Evolutionary conservation across 2,888 invertebrate genomes (phyloP), one percentile per base, ranked within the genome.

Genomic region (Netelia melanura): DNA sequence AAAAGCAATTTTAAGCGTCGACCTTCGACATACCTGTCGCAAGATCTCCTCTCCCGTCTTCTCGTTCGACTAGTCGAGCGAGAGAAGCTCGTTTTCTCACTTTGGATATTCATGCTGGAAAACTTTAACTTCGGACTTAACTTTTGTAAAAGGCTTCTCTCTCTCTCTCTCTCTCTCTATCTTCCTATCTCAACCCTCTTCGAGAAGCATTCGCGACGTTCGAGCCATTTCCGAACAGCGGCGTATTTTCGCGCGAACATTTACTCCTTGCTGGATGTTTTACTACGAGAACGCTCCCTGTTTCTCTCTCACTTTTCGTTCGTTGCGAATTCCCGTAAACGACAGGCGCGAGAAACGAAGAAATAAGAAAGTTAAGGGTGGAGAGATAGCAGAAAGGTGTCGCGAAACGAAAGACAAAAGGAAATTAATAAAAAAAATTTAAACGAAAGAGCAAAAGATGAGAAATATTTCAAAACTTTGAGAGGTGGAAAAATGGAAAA

Each of bases 161-260:
- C 48, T 48, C 48, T 48, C 11, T 48, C 48, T 48, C 48, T 48
- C 48, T 48, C 0, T 48, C 48, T 48, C 8, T 30, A 30, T 30
- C 30, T 30, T 30, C 5, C 30, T 30, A 30, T 3, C 30, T 5
- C 30, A 30, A n/a, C 43, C 30, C 30, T 44, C 52, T 52, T 14
- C 64, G 17, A 52, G 14, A 30, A 30, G 17, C n/a, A 11, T 30
- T 30, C 54, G 52, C 38, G 65, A 54, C 52, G 76, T 38, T 64
- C 48, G 14, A 48, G 48, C 10, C 58, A 17, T 21, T 21, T 21
- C 21, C 3, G 21, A 65, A 38, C 56, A 14, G 43, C 11, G 23
- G 65, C 65, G 56, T 21, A 76, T 76, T 76, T 76, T 76, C 65
- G 54, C 56, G 56, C 14, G 76, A 76, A 67, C 65, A 76, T 67